phyloP scores from a whole-genome alignment of 2,797 vertebrate species.

The Catostomus latipinnis region DNA sequence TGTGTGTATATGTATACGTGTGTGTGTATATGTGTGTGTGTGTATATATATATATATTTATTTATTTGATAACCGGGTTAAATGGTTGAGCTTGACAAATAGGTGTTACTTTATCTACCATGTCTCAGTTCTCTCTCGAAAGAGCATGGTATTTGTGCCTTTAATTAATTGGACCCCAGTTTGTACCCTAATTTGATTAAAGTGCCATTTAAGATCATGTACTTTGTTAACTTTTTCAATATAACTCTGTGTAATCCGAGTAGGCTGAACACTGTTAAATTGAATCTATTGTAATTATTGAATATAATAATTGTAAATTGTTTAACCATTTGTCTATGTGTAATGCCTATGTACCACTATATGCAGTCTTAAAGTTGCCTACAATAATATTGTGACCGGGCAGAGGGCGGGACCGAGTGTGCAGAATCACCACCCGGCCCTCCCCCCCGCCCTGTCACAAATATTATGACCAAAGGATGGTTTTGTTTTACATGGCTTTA shows the following conservation, averaged over 20 bases:
- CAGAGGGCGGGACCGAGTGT: too few species aligned
- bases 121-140: too few species aligned
- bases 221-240: constrained; percentile 1
- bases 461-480: constrained; percentile 62
- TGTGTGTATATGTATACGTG: too few species aligned
- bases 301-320: not conserved
- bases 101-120: too few species aligned
- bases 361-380: constrained; percentile 61
- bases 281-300: not conserved
- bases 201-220: not conserved
- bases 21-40: too few species aligned
- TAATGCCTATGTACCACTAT: constrained; percentile 60
- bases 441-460: too few species aligned
- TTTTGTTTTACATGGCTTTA: constrained; percentile 46
- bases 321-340: not conserved
- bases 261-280: not conserved
- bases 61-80: too few species aligned
- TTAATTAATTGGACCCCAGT: too few species aligned
- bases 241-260: not conserved
- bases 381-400: constrained; percentile 55
- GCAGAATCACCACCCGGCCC: too few species aligned
- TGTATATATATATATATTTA: too few species aligned
- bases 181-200: not conserved
- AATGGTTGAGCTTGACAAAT: too few species aligned
- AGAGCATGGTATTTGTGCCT: too few species aligned